Evolutionary conservation across 1,140 invertebrate genomes (phyloP), one percentile per base, ranked within the genome.

Genomic region (Nomia melanderi): DNA sequence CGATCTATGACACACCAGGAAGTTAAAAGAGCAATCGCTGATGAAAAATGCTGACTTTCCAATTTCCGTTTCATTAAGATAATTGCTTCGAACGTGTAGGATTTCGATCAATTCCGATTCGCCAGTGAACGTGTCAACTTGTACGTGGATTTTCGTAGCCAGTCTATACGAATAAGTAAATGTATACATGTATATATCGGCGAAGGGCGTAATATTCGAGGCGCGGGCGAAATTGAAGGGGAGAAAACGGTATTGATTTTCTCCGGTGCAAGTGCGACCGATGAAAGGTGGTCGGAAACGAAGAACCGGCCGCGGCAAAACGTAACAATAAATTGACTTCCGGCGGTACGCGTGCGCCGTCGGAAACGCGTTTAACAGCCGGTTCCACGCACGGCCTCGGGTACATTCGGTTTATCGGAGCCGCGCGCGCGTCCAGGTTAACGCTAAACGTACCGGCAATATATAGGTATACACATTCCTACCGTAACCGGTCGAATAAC

Each of bases 291-390:
- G 74, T 70, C 66, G 65, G 54, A 77, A 70, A 77, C 65, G 74
- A 70, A 70, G 74, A 77, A 60, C 66, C 74, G 65, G 36, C n/a
- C 53, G 5, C 73, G 31, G 69, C 71, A 57, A 74, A 78, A 75
- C 41, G 71, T 39, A 75, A 78, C 77, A 41, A 72, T 77, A 77
- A 77, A 72, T 77, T 59, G 76, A 77, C 76, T 77, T 77, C 76
- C 76, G 76, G 67, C 6, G 57, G 60, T 47, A 57, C 76, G 50
- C 76, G 76, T 57, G 76, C 29, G 27, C 69, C 31, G 39, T 64
- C 76, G 76, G 76, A 77, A 77, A 47, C 33, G 74, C 74, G 66
- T 77, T 77, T 62, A 77, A 77, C 65, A 62, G 56, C 57, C 23
- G 65, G 54, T 59, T 36, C n/a, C n/a, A 41, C 72, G 20, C 44